Conservation (phyloP, 2,888 invertebrate genomes). For the Lymantria monacha region DNA sequence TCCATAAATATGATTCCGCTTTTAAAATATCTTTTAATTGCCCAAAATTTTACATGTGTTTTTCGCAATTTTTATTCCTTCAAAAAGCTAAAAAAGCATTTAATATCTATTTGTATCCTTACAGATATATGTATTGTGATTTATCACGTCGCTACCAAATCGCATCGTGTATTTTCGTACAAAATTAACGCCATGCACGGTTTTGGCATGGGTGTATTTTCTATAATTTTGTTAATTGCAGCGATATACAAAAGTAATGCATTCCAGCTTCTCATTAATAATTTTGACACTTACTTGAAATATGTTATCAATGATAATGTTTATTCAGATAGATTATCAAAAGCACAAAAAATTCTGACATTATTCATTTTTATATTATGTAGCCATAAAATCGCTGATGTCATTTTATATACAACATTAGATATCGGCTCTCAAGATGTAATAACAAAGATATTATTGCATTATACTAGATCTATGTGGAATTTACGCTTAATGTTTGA, state of each 20-base stretch:
- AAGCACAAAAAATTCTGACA: constrained; percentile 6
- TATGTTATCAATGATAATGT: constrained; percentile 5
- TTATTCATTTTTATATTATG: neutral
- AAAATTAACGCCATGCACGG: neutral
- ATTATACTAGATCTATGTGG: neutral
- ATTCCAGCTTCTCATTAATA: constrained; percentile 12
- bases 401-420: neutral
- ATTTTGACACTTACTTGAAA: constrained; percentile 15
- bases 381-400: constrained; percentile 13
- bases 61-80: constrained; percentile 29
- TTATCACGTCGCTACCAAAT: neutral
- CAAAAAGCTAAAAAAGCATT: constrained; percentile 10
- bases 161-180: neutral
- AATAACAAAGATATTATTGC: neutral
- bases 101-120: constrained; percentile 9
- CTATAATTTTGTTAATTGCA: constrained; percentile 6
- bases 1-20: constrained; percentile 20
- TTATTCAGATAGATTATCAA: constrained; percentile 11
- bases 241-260: constrained; percentile 4
- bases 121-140: constrained; percentile 7
- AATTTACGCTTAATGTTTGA: constrained; percentile 32
- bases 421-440: neutral
- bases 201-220: constrained; percentile 1
- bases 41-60: constrained; percentile 28
- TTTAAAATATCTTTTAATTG: constrained; percentile 18